These are phyloP conservation scores for Tympanuchus pallidicinctus DNA, from an alignment of 2,113 vertebrate species.

Conservation along the genomic window DNA sequence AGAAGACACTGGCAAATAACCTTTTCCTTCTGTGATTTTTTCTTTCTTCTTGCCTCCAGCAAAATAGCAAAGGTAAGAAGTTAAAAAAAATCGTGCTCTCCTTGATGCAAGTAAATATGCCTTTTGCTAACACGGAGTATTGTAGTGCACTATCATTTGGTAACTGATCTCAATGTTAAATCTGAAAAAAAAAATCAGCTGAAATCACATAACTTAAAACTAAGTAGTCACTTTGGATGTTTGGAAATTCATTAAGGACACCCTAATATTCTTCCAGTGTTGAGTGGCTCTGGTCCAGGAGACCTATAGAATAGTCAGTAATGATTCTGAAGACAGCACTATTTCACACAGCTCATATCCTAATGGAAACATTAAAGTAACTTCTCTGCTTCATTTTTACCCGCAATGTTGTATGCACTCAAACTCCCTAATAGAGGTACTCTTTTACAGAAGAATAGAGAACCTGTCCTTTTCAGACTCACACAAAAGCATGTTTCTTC, in stretches of 20 bases:
- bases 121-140: not conserved
- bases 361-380: not conserved
- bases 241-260: not conserved
- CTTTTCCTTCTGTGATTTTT: not conserved
- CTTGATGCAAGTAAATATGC: not conserved
- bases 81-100: not conserved
- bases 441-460: not conserved
- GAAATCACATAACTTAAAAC: not conserved
- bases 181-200: conserved; percentile 10
- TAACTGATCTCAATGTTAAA: not conserved
- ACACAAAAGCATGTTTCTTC: not conserved
- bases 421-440: not conserved
- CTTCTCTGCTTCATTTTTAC: not conserved
- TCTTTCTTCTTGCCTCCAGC: not conserved
- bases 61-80: not conserved
- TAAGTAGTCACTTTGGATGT: not conserved
- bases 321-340: not conserved
- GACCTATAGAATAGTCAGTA: not conserved
- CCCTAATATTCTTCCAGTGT: not conserved
- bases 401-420: not conserved
- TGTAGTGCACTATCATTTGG: not conserved
- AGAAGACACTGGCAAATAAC: not conserved
- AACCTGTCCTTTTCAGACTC: not conserved
- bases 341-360: not conserved
- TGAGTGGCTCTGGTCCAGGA: not conserved